Base-by-base conservation (phyloP, 2,797 vertebrate species). In the Diplodus sargus region DNA sequence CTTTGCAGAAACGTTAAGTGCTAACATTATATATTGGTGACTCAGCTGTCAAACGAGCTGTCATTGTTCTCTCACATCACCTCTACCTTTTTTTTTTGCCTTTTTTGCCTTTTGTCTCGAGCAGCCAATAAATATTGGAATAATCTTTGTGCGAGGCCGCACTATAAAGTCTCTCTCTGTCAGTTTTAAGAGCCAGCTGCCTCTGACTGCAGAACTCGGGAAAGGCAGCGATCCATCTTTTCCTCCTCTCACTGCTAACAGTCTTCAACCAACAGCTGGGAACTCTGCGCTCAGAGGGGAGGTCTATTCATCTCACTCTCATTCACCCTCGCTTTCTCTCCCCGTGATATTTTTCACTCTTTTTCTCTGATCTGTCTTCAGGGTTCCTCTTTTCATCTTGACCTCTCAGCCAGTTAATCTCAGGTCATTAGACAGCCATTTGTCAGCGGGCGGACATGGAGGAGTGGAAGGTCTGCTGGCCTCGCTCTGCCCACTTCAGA, bases 381-480 rank as follows among this genome's bases (percentile, higher is more conserved):
- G 56, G 28, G 58, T 34, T 62, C 5, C 23, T 73, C 65, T 78
- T 70, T 82, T 81, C 85, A 85, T 88, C 82, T 76, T 88, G 91
- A 93, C 91, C 92, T 87, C 85, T 81, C 76, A 82, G 86, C 72
- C 84, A 82, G 83, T 88, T 92, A 90, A 93, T 93, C 88, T 90
- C 85, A 80, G 91, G 91, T 94, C 91, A 95, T 90, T 92, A 92
- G 71, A 68, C 72, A 15, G 64, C 81, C 83, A 92, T 94, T 93
- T 92, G 85, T 93, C 92, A 92, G 76, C 15, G 63, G 54, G 67
- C n/a, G 62, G 81, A 87, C 82, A 75, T 59, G 2, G 52, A 72
- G 63, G 70, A 83, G 75, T 16, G 70, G 48, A 42, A 81, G 61
- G 78, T 84, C 84, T 57, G 64, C 48, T 14, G 87, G 74, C 85